These are phyloP conservation scores for Crossaster papposus DNA, from an alignment of 53 echinoderm and acorn worm genomes.

Conservation along the genomic window DNA sequence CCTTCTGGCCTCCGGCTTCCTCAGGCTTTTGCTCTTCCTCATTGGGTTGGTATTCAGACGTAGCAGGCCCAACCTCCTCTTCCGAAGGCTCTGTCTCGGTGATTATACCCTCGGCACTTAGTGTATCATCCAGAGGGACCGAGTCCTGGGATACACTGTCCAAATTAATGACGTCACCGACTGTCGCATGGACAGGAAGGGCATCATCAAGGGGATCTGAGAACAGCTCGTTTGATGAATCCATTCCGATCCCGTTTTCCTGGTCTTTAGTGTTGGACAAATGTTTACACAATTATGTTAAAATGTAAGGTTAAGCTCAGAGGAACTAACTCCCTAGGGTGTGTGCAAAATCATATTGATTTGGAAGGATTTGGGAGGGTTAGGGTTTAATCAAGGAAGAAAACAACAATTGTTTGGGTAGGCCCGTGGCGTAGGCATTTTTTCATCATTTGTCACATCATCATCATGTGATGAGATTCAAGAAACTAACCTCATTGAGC, in stretches of 20 bases:
- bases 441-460: no score
- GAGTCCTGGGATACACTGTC: constrained; percentile 47
- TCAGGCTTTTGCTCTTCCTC: background rate
- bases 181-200: constrained; percentile 24
- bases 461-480: no score
- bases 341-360: no score
- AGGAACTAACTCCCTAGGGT: no score
- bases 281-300: background rate
- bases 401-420: no score
- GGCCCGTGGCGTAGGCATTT: no score
- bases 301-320: no score
- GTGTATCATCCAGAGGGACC: constrained; percentile 42
- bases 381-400: no score
- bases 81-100: background rate
- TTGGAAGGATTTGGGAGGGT: no score
- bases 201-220: background rate
- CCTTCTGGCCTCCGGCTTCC: background rate
- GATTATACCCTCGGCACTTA: constrained; percentile 2
- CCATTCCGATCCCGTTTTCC: background rate
- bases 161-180: constrained; percentile 46
- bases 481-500: no score
- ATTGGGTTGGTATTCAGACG: background rate
- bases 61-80: background rate
- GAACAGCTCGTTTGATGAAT: constrained; percentile 27
- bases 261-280: background rate